Conservation (phyloP, 2,888 invertebrate species). For the Heliconius charithonia region DNA sequence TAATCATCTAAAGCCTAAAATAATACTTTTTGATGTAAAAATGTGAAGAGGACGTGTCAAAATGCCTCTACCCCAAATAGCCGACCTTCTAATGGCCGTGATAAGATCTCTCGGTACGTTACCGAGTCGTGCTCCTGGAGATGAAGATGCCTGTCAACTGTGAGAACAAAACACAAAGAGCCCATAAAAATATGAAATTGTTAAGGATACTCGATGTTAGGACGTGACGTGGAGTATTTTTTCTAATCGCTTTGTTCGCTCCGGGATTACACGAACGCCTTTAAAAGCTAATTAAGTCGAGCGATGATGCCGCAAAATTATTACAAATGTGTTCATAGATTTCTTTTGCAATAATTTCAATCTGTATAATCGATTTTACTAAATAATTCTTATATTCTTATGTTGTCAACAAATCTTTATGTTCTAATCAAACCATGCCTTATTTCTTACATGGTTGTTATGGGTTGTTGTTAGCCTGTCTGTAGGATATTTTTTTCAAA, state of each 20-base stretch:
- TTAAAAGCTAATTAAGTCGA: slow-evolving; percentile 80
- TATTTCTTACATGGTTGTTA: background rate
- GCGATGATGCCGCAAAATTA: slow-evolving; percentile 73
- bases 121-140: slow-evolving; percentile 80
- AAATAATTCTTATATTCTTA: too few relatives aligned
- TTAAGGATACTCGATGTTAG: slow-evolving; percentile 61
- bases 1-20: slow-evolving; percentile 60
- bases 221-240: slow-evolving; percentile 80
- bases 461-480: background rate
- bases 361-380: too few relatives aligned
- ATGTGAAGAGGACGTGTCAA: slow-evolving; percentile 75
- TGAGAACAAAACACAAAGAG: slow-evolving; percentile 81
- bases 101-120: slow-evolving; percentile 80
- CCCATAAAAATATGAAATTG: slow-evolving; percentile 77
- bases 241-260: slow-evolving; percentile 68
- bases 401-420: background rate
- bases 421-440: background rate
- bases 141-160: slow-evolving; percentile 77
- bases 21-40: slow-evolving; percentile 65
- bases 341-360: background rate
- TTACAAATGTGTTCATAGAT: slow-evolving; percentile 32
- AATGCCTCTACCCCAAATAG: slow-evolving; percentile 72
- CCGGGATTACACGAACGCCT: slow-evolving; percentile 70
- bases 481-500: background rate
- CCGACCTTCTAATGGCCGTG: slow-evolving; percentile 75